Percentiles rank a stretch among this genome's conserved stretches.
Conservation (phyloP, 2,113 vertebrate genomes). For the Nothoprocta pentlandii region DNA sequence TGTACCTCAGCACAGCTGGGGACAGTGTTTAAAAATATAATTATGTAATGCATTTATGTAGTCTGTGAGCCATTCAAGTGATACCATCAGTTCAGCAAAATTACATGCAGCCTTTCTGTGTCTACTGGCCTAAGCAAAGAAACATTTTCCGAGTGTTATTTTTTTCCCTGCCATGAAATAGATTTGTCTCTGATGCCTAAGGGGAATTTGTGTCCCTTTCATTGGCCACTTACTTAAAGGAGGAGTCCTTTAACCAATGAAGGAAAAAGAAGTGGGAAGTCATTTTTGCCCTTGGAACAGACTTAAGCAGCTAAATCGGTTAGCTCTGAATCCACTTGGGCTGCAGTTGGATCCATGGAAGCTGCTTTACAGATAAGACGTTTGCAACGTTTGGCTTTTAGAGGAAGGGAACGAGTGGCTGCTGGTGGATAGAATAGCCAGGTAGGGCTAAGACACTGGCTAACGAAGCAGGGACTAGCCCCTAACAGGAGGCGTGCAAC, state of each 20-base stretch:
- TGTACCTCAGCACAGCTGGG: slow-evolving; percentile 72
- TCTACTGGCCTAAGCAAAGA: slow-evolving; percentile 47
- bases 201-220: slow-evolving; percentile 52
- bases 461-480: background rate
- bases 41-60: slow-evolving; percentile 65
- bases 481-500: background rate
- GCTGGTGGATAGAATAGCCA: slow-evolving; percentile 20
- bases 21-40: slow-evolving; percentile 69
- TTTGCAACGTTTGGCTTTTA: slow-evolving; percentile 24
- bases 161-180: slow-evolving; percentile 44
- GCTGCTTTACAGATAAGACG: slow-evolving; percentile 23
- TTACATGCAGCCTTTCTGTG: slow-evolving; percentile 44
- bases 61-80: slow-evolving; percentile 47
- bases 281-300: slow-evolving; percentile 71
- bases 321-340: slow-evolving; percentile 63
- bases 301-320: slow-evolving; percentile 65
- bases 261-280: slow-evolving; percentile 53
- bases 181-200: slow-evolving; percentile 57
- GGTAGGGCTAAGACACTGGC: slow-evolving; percentile 31
- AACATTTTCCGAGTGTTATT: slow-evolving; percentile 47
- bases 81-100: slow-evolving; percentile 46
- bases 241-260: slow-evolving; percentile 62
- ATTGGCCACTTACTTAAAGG: slow-evolving; percentile 54
- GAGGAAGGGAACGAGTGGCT: slow-evolving; percentile 13
- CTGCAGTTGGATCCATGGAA: slow-evolving; percentile 37